Conservation (phyloP, 2,113 vertebrate species). For the Serilophus lunatus region DNA sequence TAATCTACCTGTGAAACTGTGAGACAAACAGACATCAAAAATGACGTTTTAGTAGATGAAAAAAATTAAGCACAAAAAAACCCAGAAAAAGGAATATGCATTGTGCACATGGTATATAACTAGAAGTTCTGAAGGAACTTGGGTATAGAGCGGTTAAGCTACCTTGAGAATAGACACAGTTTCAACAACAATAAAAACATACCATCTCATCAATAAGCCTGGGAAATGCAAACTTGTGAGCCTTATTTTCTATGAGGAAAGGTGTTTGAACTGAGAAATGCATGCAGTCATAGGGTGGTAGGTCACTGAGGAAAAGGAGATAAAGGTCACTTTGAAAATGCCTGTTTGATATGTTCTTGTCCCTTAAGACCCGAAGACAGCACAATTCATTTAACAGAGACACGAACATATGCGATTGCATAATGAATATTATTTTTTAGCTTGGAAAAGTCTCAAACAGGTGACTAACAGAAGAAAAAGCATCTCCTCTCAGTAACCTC, state of each 20-base stretch:
- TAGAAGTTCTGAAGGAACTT: not conserved
- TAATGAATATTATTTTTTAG: slow-evolving; percentile 58
- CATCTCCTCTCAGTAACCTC: not conserved
- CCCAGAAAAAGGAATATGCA: not conserved
- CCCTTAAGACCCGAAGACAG: slow-evolving; percentile 31
- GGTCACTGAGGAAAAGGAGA: slow-evolving; percentile 46
- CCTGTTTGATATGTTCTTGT: slow-evolving; percentile 41
- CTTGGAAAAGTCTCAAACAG: slow-evolving; percentile 45
- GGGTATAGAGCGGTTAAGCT: not conserved
- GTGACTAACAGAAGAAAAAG: slow-evolving; percentile 40
- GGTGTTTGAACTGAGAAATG: slow-evolving; percentile 24
- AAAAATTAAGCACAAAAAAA: not conserved
- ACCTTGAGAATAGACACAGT: not conserved
- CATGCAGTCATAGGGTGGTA: slow-evolving; percentile 42
- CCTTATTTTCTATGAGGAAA: not conserved
- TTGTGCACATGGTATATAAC: not conserved
- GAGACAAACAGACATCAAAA: slow-evolving; percentile 2
- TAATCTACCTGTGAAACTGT: not conserved
- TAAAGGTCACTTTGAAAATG: slow-evolving; percentile 64
- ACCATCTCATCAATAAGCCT: not conserved
- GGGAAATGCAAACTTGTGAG: slow-evolving; percentile 15
- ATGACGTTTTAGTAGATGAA: not conserved
- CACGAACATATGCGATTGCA: slow-evolving; percentile 39
- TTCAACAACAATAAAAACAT: slow-evolving; percentile 25
- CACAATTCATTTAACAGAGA: slow-evolving; percentile 50